These are phyloP conservation scores for Chionodraco myersi DNA, from an alignment of 2,113 vertebrate genomes.

Conservation along the genomic window DNA sequence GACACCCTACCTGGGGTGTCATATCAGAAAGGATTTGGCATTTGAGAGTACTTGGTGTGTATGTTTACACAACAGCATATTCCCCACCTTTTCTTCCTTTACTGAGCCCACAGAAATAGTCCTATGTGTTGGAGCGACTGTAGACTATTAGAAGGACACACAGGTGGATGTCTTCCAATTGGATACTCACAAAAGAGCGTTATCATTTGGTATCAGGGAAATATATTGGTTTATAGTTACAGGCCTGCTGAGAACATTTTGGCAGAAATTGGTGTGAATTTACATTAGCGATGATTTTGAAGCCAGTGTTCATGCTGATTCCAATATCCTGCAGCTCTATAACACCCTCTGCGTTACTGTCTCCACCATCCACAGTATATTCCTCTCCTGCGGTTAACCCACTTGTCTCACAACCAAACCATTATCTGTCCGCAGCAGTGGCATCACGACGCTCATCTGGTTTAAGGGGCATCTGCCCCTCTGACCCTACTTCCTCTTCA, in stretches of 20 bases:
- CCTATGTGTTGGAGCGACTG: neutral
- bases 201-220: constrained; percentile 6
- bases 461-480: constrained; percentile 63
- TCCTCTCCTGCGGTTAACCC: constrained; percentile 34
- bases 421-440: constrained; percentile 46
- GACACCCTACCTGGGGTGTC: constrained; percentile 68
- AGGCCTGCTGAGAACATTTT: constrained; percentile 37
- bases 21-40: constrained; percentile 62
- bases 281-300: constrained; percentile 41
- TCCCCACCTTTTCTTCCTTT: constrained; percentile 41
- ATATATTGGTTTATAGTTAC: constrained; percentile 35
- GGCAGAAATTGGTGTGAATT: constrained; percentile 62
- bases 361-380: constrained; percentile 1
- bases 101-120: constrained; percentile 14
- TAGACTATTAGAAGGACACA: constrained; percentile 37
- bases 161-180: constrained; percentile 29
- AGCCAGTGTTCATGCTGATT: constrained; percentile 28
- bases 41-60: constrained; percentile 43
- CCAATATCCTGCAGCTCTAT: constrained; percentile 5
- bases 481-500: constrained; percentile 61
- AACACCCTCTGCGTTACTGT: constrained; percentile 1
- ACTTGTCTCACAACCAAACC: constrained; percentile 32
- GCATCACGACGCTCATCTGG: constrained; percentile 61
- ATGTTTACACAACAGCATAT: constrained; percentile 13
- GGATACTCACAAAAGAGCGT: constrained; percentile 41